A percentile compares a stretch with the other conserved stretches of the same genome.
These are phyloP conservation scores for Ranitomeya variabilis DNA, from an alignment of 2,113 vertebrate species.

Conservation along the genomic window DNA sequence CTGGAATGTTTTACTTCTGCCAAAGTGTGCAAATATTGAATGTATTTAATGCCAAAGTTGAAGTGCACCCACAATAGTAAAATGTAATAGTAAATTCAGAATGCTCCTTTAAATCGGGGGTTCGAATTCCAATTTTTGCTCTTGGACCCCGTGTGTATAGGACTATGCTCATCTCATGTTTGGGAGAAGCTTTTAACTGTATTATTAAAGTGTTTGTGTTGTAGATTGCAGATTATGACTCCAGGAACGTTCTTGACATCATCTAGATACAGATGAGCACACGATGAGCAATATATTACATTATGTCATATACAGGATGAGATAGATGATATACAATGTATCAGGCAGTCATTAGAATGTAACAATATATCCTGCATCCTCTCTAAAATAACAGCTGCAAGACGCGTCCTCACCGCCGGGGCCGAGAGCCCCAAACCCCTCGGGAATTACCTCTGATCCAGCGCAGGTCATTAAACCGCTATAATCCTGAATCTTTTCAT, in stretches of 20 bases:
- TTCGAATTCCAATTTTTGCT: too few species aligned
- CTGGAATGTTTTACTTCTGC: too few species aligned
- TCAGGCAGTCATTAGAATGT: constrained; percentile 35
- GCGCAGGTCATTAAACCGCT: not conserved
- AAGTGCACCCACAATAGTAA: not conserved
- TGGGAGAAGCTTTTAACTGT: not conserved
- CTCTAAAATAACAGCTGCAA: not conserved
- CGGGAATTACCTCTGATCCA: not conserved
- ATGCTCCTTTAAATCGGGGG: not conserved
- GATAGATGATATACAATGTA: not conserved
- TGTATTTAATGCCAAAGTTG: too few species aligned
- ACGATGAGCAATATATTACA: constrained; percentile 10
- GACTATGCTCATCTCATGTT: not conserved
- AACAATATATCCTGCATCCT: constrained; percentile 13
- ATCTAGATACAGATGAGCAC: constrained; percentile 41
- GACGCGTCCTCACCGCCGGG: not conserved
- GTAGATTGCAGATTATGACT: constrained; percentile 10
- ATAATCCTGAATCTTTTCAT: constrained; percentile 1
- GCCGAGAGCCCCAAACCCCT: not conserved
- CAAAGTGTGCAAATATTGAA: too few species aligned
- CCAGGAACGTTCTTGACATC: constrained; percentile 36
- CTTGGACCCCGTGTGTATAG: not conserved
- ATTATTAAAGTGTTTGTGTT: constrained; percentile 14
- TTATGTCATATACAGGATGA: constrained; percentile 6
- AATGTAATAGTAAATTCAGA: not conserved